These are phyloP conservation scores for Hippolais icterina DNA, from an alignment of 2,113 vertebrate genomes.

Conservation along the genomic window DNA sequence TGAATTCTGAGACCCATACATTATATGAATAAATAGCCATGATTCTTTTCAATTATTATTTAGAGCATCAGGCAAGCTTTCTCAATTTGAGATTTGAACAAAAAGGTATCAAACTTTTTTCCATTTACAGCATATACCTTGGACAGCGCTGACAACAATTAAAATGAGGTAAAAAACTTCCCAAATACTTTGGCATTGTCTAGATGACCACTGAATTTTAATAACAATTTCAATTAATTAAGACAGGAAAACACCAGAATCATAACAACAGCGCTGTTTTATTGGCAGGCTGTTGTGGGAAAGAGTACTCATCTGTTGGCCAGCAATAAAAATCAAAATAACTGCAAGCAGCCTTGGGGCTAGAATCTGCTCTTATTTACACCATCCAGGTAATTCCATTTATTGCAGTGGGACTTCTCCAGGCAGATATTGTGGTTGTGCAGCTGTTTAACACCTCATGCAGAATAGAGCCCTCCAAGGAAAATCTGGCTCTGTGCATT, in stretches of 20 bases:
- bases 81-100: background rate
- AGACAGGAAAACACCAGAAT: background rate
- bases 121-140: background rate
- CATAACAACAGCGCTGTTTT: background rate
- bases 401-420: slow-evolving; percentile 30
- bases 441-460: slow-evolving; percentile 12
- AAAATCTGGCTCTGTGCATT: background rate
- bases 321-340: slow-evolving; percentile 31
- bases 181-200: background rate
- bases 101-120: background rate
- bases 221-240: slow-evolving; percentile 12
- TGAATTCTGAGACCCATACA: background rate
- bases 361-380: slow-evolving; percentile 52
- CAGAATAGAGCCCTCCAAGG: slow-evolving; percentile 19
- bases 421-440: slow-evolving; percentile 3
- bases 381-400: slow-evolving; percentile 37
- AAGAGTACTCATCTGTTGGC: background rate
- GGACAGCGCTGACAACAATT: background rate
- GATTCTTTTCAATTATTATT: background rate
- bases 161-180: background rate
- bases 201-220: background rate
- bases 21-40: background rate
- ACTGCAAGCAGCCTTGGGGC: background rate
- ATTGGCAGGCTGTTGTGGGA: background rate
- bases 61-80: background rate